phyloP scores from a whole-genome alignment of 2,113 vertebrate species.

The Tringa solitaria region DNA sequence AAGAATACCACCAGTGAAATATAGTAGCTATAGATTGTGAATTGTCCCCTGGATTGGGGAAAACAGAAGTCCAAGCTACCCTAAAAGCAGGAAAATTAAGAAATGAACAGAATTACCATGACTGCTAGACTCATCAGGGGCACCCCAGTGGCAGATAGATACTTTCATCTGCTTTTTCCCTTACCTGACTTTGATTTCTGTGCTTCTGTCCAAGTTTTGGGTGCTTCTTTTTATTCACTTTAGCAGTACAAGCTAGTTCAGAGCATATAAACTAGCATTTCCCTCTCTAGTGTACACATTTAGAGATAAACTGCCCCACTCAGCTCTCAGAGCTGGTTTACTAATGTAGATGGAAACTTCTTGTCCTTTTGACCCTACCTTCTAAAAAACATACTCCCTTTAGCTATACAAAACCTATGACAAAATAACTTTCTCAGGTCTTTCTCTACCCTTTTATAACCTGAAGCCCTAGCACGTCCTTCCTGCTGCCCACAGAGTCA shows the following conservation, averaged over 20 bases:
- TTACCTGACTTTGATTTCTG: not conserved
- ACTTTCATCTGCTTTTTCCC: not conserved
- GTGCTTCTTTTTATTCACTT: not conserved
- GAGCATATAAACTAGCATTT: not conserved
- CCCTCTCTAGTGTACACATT: not conserved
- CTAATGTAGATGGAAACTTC: accelerated
- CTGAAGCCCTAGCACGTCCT: not conserved
- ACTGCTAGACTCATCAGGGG: not conserved
- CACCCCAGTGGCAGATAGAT: not conserved
- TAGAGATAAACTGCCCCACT: not conserved
- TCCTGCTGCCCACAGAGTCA: not conserved
- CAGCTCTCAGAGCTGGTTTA: not conserved
- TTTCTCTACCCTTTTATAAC: not conserved
- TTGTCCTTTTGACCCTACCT: not conserved
- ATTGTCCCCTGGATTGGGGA: not conserved
- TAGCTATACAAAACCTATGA: not conserved
- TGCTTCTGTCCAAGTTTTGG: not conserved
- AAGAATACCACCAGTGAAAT: not conserved
- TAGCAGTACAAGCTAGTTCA: not conserved
- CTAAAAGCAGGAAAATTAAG: not conserved
- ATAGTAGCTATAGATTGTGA: not conserved
- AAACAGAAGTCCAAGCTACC: not conserved
- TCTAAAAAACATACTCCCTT: not conserved
- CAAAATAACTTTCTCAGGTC: not conserved
- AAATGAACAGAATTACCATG: not conserved